phyloP scores from a whole-genome alignment of 2,888 invertebrate species.

The Archips xylosteana region DNA sequence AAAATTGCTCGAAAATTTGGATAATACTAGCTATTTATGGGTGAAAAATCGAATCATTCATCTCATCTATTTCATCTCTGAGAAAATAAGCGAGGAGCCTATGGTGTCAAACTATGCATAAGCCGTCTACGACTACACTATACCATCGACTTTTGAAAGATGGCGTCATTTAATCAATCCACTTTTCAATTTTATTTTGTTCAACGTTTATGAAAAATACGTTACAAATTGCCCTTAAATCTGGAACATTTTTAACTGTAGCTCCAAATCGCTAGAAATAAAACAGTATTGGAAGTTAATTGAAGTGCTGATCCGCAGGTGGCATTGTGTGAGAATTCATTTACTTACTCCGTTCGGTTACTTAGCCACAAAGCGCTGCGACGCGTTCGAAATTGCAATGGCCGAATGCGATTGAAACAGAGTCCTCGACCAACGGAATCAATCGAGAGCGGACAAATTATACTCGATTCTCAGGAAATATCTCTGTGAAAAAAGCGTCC shows the following conservation, averaged over 20 bases:
- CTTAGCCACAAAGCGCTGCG: constrained; percentile 53
- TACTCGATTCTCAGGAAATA: constrained; percentile 6
- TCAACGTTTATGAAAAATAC: neutral
- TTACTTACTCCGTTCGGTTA: constrained; percentile 54
- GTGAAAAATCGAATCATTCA: too few relatives aligned
- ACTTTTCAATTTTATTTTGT: neutral
- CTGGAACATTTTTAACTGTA: neutral
- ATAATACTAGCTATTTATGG: too few relatives aligned
- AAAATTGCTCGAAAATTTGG: too few relatives aligned
- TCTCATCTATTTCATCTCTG: too few relatives aligned
- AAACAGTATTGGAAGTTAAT: constrained; percentile 52
- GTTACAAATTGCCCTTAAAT: neutral
- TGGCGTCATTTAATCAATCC: neutral
- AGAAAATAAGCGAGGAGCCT: too few relatives aligned
- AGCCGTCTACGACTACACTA: neutral
- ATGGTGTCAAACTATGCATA: too few relatives aligned
- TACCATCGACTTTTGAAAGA: neutral
- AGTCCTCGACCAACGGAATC: constrained; percentile 4
- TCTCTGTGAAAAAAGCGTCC: neutral
- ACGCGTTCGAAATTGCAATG: constrained; percentile 49
- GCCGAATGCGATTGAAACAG: constrained; percentile 48
- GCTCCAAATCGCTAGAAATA: constrained; percentile 2
- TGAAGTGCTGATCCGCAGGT: constrained; percentile 54
- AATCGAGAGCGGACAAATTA: constrained; percentile 17
- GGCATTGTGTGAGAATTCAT: constrained; percentile 56